Conservation (phyloP, 2,113 vertebrate genomes). For the Canis aureus region DNA sequence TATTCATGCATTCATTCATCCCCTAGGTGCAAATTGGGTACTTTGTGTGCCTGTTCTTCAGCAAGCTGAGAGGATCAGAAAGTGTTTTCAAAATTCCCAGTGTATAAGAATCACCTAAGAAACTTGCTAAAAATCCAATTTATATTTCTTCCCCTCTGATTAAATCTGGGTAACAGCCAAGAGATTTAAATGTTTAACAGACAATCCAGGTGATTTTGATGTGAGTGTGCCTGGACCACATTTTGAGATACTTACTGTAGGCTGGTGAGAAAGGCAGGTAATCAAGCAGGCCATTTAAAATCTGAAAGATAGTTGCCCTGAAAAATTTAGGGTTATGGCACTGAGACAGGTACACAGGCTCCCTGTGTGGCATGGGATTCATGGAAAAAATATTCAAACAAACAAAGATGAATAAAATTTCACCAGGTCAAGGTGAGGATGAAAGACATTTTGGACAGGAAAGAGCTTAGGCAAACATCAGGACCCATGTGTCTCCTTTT, state of each 20-base stretch:
- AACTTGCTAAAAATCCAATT: neutral
- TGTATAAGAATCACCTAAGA: neutral
- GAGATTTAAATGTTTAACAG: neutral
- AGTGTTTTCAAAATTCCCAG: neutral
- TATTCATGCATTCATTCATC: neutral
- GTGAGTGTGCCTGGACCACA: neutral
- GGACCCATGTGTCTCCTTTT: neutral
- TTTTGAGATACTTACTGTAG: neutral
- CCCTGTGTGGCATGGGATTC: neutral
- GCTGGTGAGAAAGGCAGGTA: neutral
- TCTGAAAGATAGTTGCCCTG: too few species aligned
- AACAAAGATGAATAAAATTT: neutral
- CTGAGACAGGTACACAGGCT: fast-evolving
- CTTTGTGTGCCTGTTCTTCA: neutral
- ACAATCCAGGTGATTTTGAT: neutral
- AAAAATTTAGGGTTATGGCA: neutral
- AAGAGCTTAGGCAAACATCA: neutral
- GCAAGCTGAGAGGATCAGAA: neutral
- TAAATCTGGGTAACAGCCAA: neutral
- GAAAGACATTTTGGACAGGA: neutral
- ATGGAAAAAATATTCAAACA: neutral
- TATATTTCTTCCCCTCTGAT: neutral
- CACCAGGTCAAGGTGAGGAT: neutral
- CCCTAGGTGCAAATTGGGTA: neutral
- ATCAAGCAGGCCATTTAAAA: neutral